Conservation (phyloP, 2,797 vertebrate species). For the Xiphorhynchus erythropygius region DNA sequence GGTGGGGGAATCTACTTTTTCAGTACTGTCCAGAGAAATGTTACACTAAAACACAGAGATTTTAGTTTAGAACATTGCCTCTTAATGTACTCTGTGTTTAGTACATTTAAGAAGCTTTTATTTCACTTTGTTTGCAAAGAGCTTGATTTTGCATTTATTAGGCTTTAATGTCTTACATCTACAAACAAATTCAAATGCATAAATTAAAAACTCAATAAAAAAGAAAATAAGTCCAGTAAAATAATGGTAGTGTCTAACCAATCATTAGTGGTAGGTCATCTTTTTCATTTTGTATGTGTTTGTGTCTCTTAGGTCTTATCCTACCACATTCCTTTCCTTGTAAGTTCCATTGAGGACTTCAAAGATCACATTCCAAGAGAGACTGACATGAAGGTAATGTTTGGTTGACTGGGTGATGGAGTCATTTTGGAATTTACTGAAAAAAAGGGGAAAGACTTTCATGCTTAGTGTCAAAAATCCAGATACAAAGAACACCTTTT, state of each 20-base stretch:
- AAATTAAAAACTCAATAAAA: background rate
- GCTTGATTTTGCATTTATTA: background rate
- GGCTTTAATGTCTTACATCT: background rate
- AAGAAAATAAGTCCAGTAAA: background rate
- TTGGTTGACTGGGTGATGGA: background rate
- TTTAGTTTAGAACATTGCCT: background rate
- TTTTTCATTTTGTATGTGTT: background rate
- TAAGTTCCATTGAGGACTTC: constrained; percentile 98
- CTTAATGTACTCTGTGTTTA: background rate
- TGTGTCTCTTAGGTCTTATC: constrained; percentile 87
- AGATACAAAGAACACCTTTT: background rate
- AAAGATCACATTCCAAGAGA: constrained; percentile 99
- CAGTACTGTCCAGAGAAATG: background rate
- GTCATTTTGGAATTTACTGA: background rate
- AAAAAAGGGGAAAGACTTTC: background rate
- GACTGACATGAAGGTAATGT: constrained; percentile 97
- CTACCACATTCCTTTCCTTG: constrained; percentile 98
- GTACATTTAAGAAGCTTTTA: background rate
- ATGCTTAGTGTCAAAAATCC: background rate
- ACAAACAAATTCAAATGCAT: background rate
- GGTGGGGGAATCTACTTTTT: background rate
- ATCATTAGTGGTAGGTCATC: background rate
- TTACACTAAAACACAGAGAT: background rate
- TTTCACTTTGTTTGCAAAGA: background rate
- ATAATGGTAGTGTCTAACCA: background rate